Percentiles rank a stretch among this genome's conserved stretches.
These are phyloP conservation scores for Odontophorus gujanensis DNA, from an alignment of 2,113 vertebrate species.

Conservation along the genomic window DNA sequence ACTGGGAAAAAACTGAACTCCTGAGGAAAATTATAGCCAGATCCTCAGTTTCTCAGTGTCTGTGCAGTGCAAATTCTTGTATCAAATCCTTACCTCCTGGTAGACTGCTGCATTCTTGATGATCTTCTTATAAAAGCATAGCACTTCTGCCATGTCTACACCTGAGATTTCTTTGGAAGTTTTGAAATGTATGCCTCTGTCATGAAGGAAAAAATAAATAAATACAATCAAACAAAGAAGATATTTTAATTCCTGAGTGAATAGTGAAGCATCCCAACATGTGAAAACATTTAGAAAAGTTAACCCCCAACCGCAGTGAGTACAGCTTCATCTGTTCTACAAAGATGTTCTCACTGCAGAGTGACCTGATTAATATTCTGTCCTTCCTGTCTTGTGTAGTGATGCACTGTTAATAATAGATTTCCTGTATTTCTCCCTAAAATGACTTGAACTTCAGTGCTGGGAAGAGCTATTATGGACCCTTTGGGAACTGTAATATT, in stretches of 20 bases:
- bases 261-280: not conserved
- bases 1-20: not conserved
- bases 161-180: constrained; percentile 44
- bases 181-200: constrained; percentile 59
- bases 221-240: not conserved
- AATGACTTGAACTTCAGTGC: not conserved
- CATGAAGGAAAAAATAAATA: not conserved
- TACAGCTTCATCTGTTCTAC: not conserved
- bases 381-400: not conserved
- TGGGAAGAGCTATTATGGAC: not conserved
- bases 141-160: constrained; percentile 51
- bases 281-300: not conserved
- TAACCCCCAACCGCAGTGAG: not conserved
- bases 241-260: not conserved
- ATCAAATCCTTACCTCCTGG: constrained; percentile 10
- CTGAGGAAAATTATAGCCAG: too few species aligned
- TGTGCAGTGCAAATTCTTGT: not conserved
- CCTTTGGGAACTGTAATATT: not conserved
- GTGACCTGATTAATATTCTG: not conserved
- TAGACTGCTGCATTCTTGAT: not conserved
- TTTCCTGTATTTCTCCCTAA: not conserved
- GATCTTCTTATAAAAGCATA: constrained; percentile 39
- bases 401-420: not conserved
- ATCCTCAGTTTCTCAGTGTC: not conserved
- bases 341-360: not conserved